phyloP scores from a whole-genome alignment of 2,113 vertebrate species.

The Tor tambroides region DNA sequence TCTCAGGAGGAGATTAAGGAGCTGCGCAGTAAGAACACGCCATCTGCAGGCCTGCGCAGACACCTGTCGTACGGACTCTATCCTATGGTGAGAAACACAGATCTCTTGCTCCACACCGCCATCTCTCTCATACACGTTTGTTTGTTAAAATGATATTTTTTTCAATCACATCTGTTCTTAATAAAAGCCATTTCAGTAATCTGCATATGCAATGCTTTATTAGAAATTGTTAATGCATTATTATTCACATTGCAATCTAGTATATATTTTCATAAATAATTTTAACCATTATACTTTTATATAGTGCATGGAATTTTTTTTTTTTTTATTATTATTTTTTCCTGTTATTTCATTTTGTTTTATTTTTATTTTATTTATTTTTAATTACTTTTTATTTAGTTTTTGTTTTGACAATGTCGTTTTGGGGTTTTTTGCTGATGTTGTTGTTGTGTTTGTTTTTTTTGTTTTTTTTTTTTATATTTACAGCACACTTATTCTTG shows the following conservation, averaged over 20 bases:
- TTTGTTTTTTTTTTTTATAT: not conserved
- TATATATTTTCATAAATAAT: not conserved
- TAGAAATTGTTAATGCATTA: not conserved
- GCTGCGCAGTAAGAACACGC: conserved; percentile 82
- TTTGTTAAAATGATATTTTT: not conserved
- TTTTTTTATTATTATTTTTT: too few species aligned
- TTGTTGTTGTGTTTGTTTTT: too few species aligned
- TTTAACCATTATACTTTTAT: not conserved
- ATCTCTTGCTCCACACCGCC: not conserved
- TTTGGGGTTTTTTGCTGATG: too few species aligned
- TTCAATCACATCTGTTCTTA: not conserved
- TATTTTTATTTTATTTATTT: too few species aligned
- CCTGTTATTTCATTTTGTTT: too few species aligned
- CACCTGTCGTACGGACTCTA: conserved; percentile 79
- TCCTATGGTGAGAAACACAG: conserved; percentile 81
- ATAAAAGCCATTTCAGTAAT: not conserved
- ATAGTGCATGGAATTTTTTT: not conserved
- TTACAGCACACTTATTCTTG: not conserved
- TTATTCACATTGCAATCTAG: not conserved
- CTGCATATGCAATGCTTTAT: not conserved
- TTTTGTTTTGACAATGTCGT: too few species aligned
- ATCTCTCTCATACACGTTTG: not conserved
- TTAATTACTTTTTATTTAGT: too few species aligned
- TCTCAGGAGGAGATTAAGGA: conserved; percentile 92
- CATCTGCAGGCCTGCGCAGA: conserved; percentile 78